Conservation (phyloP, 2,888 invertebrate genomes). For the Automeris io region DNA sequence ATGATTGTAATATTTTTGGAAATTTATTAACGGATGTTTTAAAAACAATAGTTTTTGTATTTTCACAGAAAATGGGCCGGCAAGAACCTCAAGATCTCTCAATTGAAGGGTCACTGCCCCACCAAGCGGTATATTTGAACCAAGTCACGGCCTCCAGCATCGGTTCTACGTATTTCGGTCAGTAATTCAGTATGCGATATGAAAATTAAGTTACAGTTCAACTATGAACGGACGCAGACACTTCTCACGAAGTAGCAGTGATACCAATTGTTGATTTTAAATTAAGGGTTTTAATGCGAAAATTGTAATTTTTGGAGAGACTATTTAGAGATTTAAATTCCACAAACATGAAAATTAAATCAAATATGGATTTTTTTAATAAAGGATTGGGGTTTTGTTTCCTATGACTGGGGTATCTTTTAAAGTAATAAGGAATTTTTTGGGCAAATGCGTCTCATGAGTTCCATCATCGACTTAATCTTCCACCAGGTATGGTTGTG, state of each 20-base stretch:
- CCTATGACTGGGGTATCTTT: no score
- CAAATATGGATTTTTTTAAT: no score
- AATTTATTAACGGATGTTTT: neutral
- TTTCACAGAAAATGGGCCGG: conserved; percentile 65
- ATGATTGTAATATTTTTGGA: neutral
- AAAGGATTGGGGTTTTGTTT: no score
- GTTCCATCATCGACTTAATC: no score
- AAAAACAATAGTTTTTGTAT: conserved; percentile 18
- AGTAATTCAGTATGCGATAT: conserved; percentile 69
- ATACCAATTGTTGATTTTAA: no score
- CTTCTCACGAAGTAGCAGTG: conserved; percentile 12
- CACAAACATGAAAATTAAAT: no score
- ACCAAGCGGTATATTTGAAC: conserved; percentile 40
- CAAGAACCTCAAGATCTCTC: conserved; percentile 48
- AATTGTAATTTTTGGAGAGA: no score
- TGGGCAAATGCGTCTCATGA: no score
- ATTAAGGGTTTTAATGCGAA: no score
- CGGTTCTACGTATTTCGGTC: conserved; percentile 68
- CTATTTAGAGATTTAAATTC: no score
- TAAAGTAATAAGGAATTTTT: no score
- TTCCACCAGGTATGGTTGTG: no score
- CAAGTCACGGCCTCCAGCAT: conserved; percentile 54
- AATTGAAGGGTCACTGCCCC: conserved; percentile 49
- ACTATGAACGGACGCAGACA: conserved; percentile 14
- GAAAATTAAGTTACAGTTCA: conserved; percentile 36